phyloP scores from a whole-genome alignment of 2,797 vertebrate genomes.

The Phoebastria nigripes region DNA sequence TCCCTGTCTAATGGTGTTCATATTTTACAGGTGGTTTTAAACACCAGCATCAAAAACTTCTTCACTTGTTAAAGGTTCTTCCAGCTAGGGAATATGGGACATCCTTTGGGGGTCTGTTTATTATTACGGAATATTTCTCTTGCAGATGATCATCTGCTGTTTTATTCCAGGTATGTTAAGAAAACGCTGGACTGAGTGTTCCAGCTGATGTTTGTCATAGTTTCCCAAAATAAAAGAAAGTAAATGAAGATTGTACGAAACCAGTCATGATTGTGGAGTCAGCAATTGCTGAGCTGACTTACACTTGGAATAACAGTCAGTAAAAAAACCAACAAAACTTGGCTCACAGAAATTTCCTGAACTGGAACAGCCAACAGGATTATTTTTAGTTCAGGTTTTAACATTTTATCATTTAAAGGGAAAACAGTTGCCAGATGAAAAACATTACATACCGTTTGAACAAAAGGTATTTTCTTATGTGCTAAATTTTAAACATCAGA shows the following conservation, averaged over 20 bases:
- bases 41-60: not conserved
- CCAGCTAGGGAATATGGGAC: not conserved
- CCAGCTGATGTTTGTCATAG: not conserved
- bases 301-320: not conserved
- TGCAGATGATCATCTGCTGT: not conserved
- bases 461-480: not conserved
- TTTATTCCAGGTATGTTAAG: not conserved
- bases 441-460: not conserved
- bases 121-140: not conserved
- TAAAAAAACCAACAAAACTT: not conserved
- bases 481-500: not conserved
- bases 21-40: not conserved
- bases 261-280: not conserved
- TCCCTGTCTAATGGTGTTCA: not conserved
- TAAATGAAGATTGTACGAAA: not conserved
- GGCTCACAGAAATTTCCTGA: constrained; percentile 33
- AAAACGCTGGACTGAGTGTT: not conserved
- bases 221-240: constrained; percentile 30
- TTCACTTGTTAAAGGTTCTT: not conserved
- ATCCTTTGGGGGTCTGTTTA: not conserved
- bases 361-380: constrained; percentile 12
- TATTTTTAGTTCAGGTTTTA: constrained; percentile 47
- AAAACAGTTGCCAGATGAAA: constrained; percentile 10
- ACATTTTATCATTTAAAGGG: not conserved
- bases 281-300: constrained; percentile 23